These are phyloP conservation scores for Cataglyphis albicans DNA, from an alignment of 2,888 invertebrate genomes.

Conservation along the genomic window DNA sequence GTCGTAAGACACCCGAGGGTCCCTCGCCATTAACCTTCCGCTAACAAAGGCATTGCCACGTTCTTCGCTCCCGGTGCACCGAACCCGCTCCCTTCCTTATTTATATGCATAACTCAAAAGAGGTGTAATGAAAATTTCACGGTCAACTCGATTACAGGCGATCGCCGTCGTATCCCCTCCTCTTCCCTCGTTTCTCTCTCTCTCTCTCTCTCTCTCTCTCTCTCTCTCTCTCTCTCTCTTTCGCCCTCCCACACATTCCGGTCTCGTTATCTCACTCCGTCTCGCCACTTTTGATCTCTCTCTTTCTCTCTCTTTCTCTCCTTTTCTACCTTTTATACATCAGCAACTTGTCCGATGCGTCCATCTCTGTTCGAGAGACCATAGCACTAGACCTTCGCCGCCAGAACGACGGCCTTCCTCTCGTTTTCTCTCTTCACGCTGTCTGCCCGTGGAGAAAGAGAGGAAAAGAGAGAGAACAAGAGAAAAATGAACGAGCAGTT, in stretches of 20 bases:
- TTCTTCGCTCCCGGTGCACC: slow-evolving; percentile 78
- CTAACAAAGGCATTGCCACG: slow-evolving; percentile 84
- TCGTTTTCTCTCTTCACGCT: slow-evolving; percentile 37
- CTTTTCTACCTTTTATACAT: slow-evolving; percentile 7
- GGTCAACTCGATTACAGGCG: slow-evolving; percentile 78
- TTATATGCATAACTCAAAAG: slow-evolving; percentile 84
- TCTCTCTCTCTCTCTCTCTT: slow-evolving; percentile 30
- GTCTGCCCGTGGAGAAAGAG: not conserved
- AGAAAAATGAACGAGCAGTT: slow-evolving; percentile 25
- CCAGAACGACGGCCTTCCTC: slow-evolving; percentile 40
- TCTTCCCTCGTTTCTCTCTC: slow-evolving; percentile 34
- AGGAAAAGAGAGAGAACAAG: not conserved
- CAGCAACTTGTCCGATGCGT: slow-evolving; percentile 44
- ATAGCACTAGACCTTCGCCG: slow-evolving; percentile 34
- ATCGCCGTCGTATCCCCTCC: slow-evolving; percentile 64
- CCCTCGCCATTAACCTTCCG: slow-evolving; percentile 82
- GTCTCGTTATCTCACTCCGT: slow-evolving; percentile 15
- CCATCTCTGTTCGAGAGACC: slow-evolving; percentile 40
- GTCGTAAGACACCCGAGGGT: slow-evolving; percentile 81
- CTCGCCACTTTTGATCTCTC: slow-evolving; percentile 1
- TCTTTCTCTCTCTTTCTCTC: not conserved
- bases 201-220: slow-evolving; percentile 36
- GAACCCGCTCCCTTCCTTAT: slow-evolving; percentile 79
- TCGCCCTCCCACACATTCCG: slow-evolving; percentile 35
- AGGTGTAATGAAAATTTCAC: slow-evolving; percentile 85